Evolutionary conservation across 1,140 invertebrate genomes (phyloP), one percentile per base, ranked within the genome.

Genomic region (Lamellibrachia luymesi): DNA sequence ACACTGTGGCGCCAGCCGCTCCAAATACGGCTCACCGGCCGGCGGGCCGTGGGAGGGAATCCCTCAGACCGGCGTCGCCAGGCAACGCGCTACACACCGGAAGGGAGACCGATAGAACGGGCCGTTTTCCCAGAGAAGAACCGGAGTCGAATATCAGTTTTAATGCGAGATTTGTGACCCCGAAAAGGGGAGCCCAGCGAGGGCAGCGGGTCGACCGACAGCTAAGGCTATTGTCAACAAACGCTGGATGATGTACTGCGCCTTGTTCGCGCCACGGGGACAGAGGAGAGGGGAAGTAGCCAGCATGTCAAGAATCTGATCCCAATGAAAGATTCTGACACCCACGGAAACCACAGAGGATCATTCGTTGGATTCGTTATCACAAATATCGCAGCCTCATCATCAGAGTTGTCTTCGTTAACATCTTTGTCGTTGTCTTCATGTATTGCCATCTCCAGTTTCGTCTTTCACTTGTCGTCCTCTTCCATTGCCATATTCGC

Each of bases 91-190:
- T 80, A 80, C 64, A 22, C 64, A 80, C 64, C 64, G 64, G 64
- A 80, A 80, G 64, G 13, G 64, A 80, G 64, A 80, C 64, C 64
- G 64, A 22, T 22, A 17, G 64, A 80, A 80, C 64, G 64, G 13
- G 64, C 64, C 13, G 64, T 80, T 80, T 80, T 80, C 64, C 64
- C 64, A 80, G 64, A 80, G 64, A 80, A 80, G 13, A 80, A 10
- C 13, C 5, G 64, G 64, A 80, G 64, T 80, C 64, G 13, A 22
- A 80, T 80, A 80, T 80, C 64, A 80, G 64, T 80, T 80, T 80
- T 80, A 80, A 80, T 80, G 64, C 64, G 64, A 80, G 64, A 80
- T 80, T 80, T 80, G 64, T 80, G 64, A 80, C 64, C 64, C 64
- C 64, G 17, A 80, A 80, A 22, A 8, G 13, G 7, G 64, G 64